These are phyloP conservation scores for Athalia cordata DNA, from an alignment of 2,888 invertebrate species.

Conservation along the genomic window DNA sequence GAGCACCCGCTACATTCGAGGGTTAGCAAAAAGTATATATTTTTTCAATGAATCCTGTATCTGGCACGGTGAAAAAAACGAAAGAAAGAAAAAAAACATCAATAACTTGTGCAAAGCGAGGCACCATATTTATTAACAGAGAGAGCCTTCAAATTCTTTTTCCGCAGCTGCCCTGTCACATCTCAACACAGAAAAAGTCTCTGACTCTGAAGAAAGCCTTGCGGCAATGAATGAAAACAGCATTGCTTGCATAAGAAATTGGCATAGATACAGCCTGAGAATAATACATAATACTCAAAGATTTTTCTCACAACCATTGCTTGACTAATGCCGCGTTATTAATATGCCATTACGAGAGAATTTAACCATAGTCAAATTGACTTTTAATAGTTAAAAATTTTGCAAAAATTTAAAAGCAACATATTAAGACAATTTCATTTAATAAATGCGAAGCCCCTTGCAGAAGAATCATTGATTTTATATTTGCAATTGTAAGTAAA, in stretches of 20 bases:
- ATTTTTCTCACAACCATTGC: background rate
- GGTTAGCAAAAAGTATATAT: constrained; percentile 2
- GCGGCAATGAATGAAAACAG: constrained; percentile 14
- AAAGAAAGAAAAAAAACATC: background rate
- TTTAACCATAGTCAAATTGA: background rate
- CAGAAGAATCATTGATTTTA: background rate
- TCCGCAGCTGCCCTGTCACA: constrained; percentile 3
- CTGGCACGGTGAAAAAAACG: background rate
- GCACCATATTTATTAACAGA: constrained; percentile 9
- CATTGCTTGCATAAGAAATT: background rate
- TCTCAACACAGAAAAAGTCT: constrained; percentile 8
- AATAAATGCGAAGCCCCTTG: constrained; percentile 15
- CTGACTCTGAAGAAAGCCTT: background rate
- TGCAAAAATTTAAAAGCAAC: background rate
- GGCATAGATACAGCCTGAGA: background rate
- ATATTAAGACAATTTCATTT: constrained; percentile 3
- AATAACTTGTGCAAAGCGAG: constrained; percentile 10
- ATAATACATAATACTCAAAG: background rate
- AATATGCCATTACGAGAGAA: background rate
- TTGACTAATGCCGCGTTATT: background rate
- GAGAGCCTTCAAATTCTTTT: background rate
- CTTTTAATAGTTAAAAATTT: background rate
- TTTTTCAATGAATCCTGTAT: constrained; percentile 15
- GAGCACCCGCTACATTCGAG: constrained; percentile 30
- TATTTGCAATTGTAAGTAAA: background rate